A percentile compares a stretch with the other conserved stretches of the same genome.
Conservation (phyloP, 2,888 invertebrate genomes). For the Lepeophtheirus nordmannii region DNA sequence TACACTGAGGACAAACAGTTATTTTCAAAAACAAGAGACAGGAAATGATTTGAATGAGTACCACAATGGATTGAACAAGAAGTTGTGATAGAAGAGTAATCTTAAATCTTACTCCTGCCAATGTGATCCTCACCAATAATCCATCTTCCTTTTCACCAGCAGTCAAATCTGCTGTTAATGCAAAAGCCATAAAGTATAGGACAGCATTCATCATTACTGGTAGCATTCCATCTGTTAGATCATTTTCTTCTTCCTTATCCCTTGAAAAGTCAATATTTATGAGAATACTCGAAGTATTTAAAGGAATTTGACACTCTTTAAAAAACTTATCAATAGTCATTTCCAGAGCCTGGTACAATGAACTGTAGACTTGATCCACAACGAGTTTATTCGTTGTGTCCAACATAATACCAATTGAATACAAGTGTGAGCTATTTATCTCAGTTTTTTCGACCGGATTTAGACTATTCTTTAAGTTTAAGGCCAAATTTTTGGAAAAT, state of each 20-base stretch:
- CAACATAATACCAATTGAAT: too few species aligned
- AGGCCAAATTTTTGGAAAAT: neutral
- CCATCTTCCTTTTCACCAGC: constrained; percentile 9
- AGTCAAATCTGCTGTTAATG: constrained; percentile 14
- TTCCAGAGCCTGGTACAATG: too few species aligned
- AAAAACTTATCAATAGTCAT: too few species aligned
- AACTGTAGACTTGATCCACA: too few species aligned
- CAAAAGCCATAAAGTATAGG: neutral
- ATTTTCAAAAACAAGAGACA: neutral
- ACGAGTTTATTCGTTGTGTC: too few species aligned
- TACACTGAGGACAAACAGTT: neutral
- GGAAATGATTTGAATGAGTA: neutral
- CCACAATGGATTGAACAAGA: neutral
- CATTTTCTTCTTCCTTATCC: neutral
- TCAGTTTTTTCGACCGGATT: too few species aligned
- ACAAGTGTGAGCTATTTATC: too few species aligned
- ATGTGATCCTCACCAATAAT: neutral
- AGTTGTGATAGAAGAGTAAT: neutral
- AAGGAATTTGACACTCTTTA: too few species aligned
- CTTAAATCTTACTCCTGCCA: neutral
- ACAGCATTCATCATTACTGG: constrained; percentile 4
- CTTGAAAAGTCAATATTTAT: too few species aligned
- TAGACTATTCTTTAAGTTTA: too few species aligned
- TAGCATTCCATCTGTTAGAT: neutral
- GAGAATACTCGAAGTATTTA: too few species aligned